Evolutionary conservation across 2,888 invertebrate species (phyloP), one percentile per base, ranked within the genome.

Genomic region (Hypomecis atomaria): DNA sequence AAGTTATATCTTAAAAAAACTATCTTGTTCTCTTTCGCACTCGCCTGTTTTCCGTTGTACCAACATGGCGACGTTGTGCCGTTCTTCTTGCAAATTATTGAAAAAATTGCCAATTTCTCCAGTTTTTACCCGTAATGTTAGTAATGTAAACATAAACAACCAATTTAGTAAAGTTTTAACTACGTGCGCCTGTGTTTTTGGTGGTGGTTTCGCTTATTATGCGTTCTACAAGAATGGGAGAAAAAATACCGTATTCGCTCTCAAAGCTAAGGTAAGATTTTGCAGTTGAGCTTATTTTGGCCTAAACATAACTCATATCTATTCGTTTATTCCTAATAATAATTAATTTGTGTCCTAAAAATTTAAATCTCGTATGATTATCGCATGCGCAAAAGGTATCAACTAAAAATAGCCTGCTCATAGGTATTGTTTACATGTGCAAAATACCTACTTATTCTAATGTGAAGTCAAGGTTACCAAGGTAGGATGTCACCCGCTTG

Each of bases 31-130:
- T 83, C 82, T 67, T 76, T 85, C 74, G 72, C 79, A 78, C 78
- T 79, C 71, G 83, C 84, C 85, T 83, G 82, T 83, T 84, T 85
- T 83, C 87, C 86, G 88, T 87, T 86, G 81, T 86, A 73, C 83
- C 89, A 93, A 90, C 88, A 93, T 93, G 93, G 93, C 93, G 81
- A 88, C 92, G 82, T 61, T 92, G 75, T 82, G 90, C 82, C 89
- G 91, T 78, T 82, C 83, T 71, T 83, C 90, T 69, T 78, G 76
- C 54, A 92, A 89, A 87, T 85, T 93, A 81, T 80, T 92, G 54
- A 83, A 79, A 85, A 91, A 90, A 83, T 78, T 88, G 67, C 84
- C 85, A 71, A 74, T 85, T 82, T 78, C 83, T 48, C 81, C 84
- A 40, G 75, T 82, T 81, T 78, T 84, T 45, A 72, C 74, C 60